These are phyloP conservation scores for Entosphenus tridentatus DNA, from an alignment of 2,113 vertebrate genomes.

Conservation along the genomic window DNA sequence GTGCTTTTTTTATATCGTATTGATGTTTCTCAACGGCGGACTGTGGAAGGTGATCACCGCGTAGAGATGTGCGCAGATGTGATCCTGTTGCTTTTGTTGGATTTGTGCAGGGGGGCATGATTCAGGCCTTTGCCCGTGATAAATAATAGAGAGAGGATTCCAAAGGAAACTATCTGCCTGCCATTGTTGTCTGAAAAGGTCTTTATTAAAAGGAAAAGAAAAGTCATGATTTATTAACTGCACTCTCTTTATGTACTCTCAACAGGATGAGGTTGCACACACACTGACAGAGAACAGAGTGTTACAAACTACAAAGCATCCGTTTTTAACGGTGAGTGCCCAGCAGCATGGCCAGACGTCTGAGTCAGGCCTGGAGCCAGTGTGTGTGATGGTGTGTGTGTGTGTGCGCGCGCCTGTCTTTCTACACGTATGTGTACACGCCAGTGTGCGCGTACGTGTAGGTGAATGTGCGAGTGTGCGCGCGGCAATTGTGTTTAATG, in stretches of 20 bases:
- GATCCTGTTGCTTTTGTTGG: no score
- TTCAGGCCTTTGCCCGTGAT: no score
- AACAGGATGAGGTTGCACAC: conserved; percentile 86
- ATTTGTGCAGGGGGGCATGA: no score
- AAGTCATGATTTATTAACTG: conserved; percentile 11
- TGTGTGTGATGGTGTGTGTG: background rate
- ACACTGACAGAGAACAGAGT: conserved; percentile 93
- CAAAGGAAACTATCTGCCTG: no score
- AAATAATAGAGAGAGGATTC: no score
- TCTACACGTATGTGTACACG: background rate
- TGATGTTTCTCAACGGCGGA: conserved; percentile 17
- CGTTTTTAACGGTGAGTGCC: conserved; percentile 80
- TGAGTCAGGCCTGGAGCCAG: background rate
- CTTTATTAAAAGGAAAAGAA: conserved; percentile 11
- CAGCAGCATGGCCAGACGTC: background rate
- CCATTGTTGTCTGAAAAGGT: no score
- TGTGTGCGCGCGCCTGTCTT: background rate
- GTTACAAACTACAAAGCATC: conserved; percentile 81
- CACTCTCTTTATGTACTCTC: conserved; percentile 6
- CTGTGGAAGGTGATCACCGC: no score
- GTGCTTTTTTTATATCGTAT: conserved; percentile 7
- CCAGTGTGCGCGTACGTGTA: background rate
- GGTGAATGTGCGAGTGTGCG: background rate
- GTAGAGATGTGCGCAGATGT: no score
- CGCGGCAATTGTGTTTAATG: conserved; percentile 1